These are phyloP conservation scores for Phymanthus crucifer DNA, from an alignment of 92 coral and sea anemone genomes.

Conservation along the genomic window DNA sequence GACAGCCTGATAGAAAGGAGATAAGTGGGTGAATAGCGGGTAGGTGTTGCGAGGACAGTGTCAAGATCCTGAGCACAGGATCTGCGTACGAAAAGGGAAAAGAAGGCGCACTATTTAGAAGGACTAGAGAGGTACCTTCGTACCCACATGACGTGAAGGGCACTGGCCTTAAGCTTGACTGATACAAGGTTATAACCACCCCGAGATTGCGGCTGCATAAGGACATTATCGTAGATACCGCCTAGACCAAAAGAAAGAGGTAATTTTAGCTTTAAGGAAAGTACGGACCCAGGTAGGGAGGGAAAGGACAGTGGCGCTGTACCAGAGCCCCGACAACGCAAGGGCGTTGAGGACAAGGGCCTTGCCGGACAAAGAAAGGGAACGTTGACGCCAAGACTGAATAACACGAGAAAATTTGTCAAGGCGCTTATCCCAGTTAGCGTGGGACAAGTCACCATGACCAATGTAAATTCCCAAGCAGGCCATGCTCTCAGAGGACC, in stretches of 20 bases:
- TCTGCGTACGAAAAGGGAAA: not conserved
- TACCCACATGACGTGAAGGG: not conserved
- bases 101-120: not conserved
- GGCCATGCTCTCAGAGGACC: not conserved
- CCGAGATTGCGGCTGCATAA: too few species aligned
- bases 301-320: not conserved
- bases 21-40: not conserved
- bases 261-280: too few species aligned
- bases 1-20: not conserved
- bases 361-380: slow-evolving; percentile 25
- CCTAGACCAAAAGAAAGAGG: too few species aligned
- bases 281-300: not conserved
- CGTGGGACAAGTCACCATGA: not conserved
- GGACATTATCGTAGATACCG: too few species aligned
- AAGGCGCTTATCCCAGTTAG: slow-evolving; percentile 25
- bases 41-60: not conserved
- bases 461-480: slow-evolving; percentile 32
- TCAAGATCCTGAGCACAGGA: not conserved
- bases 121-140: not conserved
- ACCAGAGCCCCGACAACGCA: slow-evolving; percentile 45
- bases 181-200: too few species aligned
- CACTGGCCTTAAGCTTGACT: too few species aligned
- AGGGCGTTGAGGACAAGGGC: slow-evolving; percentile 33
- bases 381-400: slow-evolving; percentile 22
- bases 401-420: not conserved